Conservation (phyloP, 2,888 invertebrate species). For the Melinopterus prodromus region DNA sequence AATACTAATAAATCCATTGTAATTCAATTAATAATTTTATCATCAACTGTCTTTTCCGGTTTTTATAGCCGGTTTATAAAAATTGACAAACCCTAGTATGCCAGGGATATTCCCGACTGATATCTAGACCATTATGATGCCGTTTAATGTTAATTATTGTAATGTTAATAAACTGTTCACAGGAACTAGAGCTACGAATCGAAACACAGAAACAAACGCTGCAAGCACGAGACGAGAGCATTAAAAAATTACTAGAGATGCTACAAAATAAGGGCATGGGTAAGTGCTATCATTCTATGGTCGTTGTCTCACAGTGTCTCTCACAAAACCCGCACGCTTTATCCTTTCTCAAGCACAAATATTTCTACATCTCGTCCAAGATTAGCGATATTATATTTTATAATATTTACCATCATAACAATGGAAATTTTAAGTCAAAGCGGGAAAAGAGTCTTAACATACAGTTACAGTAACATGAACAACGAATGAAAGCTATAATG, state of each 20-base stretch:
- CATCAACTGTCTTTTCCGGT: no score
- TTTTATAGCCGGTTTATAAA: no score
- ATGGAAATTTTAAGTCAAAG: conserved; percentile 21
- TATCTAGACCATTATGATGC: no score
- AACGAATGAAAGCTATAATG: neutral
- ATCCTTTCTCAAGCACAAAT: conserved; percentile 39
- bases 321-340: conserved; percentile 17
- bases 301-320: conserved; percentile 15
- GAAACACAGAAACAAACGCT: conserved; percentile 98
- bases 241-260: conserved; percentile 98
- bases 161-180: conserved; percentile 49
- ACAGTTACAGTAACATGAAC: conserved; percentile 50
- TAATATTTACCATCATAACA: conserved; percentile 7
- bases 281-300: conserved; percentile 63
- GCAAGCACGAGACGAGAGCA: conserved; percentile 95
- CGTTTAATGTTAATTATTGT: neutral
- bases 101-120: no score
- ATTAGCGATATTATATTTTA: conserved; percentile 8
- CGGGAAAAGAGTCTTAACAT: conserved; percentile 41
- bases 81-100: no score
- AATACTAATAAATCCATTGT: no score
- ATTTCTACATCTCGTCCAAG: conserved; percentile 10
- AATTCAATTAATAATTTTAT: no score
- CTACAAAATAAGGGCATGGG: conserved; percentile 97
- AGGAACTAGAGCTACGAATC: conserved; percentile 95